Conservation (phyloP, 2,888 invertebrate genomes). For the Lochmaea capreae region DNA sequence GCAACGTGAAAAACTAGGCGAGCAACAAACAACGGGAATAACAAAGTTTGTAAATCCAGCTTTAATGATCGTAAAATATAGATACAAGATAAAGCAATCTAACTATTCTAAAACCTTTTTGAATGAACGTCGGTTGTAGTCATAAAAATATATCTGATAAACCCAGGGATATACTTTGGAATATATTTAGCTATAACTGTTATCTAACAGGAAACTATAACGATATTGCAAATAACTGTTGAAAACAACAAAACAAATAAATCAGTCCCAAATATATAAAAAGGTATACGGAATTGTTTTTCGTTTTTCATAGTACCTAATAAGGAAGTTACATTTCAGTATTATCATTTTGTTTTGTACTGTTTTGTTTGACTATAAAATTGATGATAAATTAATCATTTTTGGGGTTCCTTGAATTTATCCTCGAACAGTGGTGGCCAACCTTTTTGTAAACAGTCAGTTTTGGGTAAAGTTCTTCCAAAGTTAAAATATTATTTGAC, state of each 20-base stretch:
- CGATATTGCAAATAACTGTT: neutral
- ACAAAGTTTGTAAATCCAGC: too few relatives aligned
- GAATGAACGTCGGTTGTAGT: neutral
- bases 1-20: too few relatives aligned
- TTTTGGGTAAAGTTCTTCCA: too few relatives aligned
- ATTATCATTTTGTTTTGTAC: neutral
- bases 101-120: neutral
- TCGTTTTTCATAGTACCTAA: neutral
- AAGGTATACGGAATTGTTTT: neutral
- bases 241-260: neutral
- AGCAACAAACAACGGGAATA: too few relatives aligned
- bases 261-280: neutral
- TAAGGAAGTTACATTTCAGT: neutral
- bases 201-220: neutral
- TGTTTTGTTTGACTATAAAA: too few relatives aligned
- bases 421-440: too few relatives aligned
- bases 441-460: too few relatives aligned
- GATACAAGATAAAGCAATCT: neutral
- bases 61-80: neutral
- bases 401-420: too few relatives aligned
- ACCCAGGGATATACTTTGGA: neutral
- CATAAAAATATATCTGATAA: neutral
- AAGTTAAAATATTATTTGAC: too few relatives aligned
- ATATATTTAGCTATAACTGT: neutral
- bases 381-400: too few relatives aligned